Evolutionary conservation across 2,797 vertebrate genomes (phyloP).

Genomic region (Garrulus glandarius): DNA sequence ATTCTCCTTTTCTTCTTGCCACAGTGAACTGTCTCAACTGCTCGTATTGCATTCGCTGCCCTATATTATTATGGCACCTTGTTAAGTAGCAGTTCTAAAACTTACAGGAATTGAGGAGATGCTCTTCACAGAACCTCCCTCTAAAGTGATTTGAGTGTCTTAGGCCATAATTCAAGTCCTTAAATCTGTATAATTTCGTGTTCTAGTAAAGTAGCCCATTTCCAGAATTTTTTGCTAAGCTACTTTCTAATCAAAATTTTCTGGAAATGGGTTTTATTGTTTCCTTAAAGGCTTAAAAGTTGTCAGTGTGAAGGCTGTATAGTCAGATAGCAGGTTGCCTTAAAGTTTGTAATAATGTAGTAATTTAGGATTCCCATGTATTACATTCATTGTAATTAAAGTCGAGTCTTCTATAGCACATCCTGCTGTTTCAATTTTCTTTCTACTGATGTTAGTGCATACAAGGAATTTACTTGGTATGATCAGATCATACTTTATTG

Average conservation of each 20-base stretch:
- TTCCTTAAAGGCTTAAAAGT: conserved; percentile 12
- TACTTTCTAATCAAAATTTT: neutral
- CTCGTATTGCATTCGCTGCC: rapidly evolving
- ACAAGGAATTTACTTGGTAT: neutral
- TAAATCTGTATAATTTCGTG: neutral
- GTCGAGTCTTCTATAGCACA: neutral
- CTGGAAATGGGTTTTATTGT: neutral
- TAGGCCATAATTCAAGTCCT: neutral
- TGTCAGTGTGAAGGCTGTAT: neutral
- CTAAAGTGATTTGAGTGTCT: neutral
- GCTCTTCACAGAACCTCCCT: neutral
- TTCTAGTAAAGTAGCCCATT: neutral
- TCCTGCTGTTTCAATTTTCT: neutral
- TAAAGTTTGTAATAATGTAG: neutral
- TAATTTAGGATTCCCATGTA: neutral
- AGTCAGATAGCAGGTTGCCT: neutral
- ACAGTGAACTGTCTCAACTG: neutral
- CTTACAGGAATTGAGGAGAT: neutral
- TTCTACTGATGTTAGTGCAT: neutral
- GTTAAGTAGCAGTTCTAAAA: neutral
- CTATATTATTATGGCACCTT: neutral
- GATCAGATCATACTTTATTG: neutral
- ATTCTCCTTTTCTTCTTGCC: neutral
- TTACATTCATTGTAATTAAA: neutral
- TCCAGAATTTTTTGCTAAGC: neutral